Percentiles rank a stretch among this genome's conserved stretches.
These are phyloP conservation scores for Globodera rostochiensis DNA, from an alignment of 1,140 invertebrate species.

Conservation along the genomic window DNA sequence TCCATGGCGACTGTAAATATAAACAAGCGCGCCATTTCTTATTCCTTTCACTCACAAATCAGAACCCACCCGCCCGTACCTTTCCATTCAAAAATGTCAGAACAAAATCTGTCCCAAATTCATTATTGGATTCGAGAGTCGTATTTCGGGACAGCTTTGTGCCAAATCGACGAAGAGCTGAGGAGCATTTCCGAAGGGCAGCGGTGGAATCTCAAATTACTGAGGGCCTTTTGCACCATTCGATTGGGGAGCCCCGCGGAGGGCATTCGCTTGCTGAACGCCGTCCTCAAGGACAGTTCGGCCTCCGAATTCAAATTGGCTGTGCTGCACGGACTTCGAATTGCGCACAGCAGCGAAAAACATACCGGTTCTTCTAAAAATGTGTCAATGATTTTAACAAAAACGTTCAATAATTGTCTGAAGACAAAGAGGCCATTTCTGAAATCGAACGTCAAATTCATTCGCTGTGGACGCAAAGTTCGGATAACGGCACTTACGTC, in stretches of 20 bases:
- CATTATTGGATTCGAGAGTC: slow-evolving; percentile 36
- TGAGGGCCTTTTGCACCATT: slow-evolving; percentile 43
- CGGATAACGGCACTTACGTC: slow-evolving; percentile 34
- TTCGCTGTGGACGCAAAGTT: slow-evolving; percentile 26
- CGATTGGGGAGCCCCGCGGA: slow-evolving; percentile 46
- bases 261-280: slow-evolving; percentile 42
- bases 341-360: slow-evolving; percentile 47
- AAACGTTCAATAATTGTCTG: background rate
- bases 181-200: slow-evolving; percentile 24
- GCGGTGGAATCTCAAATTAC: background rate
- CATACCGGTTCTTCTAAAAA: slow-evolving; percentile 39
- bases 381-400: background rate
- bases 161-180: slow-evolving; percentile 17
- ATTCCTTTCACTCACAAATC: too few species aligned
- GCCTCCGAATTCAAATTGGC: slow-evolving; percentile 43
- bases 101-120: slow-evolving; percentile 15
- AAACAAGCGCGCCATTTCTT: too few species aligned
- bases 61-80: too few species aligned
- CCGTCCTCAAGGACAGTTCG: slow-evolving; percentile 21
- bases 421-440: slow-evolving; percentile 40
- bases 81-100: background rate
- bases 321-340: slow-evolving; percentile 40
- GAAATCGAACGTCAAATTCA: slow-evolving; percentile 48
- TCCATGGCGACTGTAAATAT: too few species aligned
- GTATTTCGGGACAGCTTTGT: slow-evolving; percentile 35